phyloP scores from a whole-genome alignment of 2,888 invertebrate species.

The Ochropleura plecta region DNA sequence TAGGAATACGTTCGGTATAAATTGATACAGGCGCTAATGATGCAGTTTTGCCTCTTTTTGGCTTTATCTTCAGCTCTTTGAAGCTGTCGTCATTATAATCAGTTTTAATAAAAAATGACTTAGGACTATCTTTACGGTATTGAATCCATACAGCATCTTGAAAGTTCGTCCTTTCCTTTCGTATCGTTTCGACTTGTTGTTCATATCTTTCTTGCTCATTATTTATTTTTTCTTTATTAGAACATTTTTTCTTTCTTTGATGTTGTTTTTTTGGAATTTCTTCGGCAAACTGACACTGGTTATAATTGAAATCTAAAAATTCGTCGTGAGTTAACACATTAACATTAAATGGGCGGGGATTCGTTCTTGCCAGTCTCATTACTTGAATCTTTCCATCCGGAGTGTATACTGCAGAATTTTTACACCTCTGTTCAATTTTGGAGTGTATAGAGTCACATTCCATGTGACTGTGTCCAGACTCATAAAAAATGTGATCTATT shows the following conservation, averaged over 20 bases:
- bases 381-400: conserved; percentile 22
- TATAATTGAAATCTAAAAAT: conserved; percentile 33
- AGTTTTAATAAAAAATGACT: conserved; percentile 21
- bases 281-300: conserved; percentile 24
- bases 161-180: conserved; percentile 20
- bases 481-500: conserved; percentile 10
- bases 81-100: conserved; percentile 22
- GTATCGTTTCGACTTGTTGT: conserved; percentile 1
- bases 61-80: conserved; percentile 24
- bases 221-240: background rate
- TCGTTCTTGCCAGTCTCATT: conserved; percentile 16
- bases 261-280: background rate
- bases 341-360: conserved; percentile 31
- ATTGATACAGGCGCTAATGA: background rate
- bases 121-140: conserved; percentile 37
- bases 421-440: conserved; percentile 19
- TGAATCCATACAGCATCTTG: conserved; percentile 44
- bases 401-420: conserved; percentile 16
- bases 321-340: conserved; percentile 21
- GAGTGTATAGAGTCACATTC: too few species aligned
- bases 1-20: conserved; percentile 11
- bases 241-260: too few species aligned
- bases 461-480: conserved; percentile 6
- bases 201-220: conserved; percentile 7
- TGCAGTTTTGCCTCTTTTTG: conserved; percentile 16